Base-by-base conservation (phyloP, 1,140 invertebrate genomes). In the Megathymus violae region DNA sequence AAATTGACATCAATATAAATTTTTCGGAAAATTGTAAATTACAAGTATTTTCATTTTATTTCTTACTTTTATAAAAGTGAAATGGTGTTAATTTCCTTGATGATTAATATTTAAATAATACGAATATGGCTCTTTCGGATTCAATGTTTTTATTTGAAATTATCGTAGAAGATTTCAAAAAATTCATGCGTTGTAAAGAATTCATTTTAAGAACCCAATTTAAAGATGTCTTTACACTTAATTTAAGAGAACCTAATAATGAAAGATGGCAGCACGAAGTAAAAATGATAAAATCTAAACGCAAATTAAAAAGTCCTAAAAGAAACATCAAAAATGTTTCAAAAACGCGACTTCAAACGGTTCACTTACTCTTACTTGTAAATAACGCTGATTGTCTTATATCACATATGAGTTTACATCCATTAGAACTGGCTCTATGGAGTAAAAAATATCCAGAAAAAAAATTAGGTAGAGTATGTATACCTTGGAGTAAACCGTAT, bases 141-240 rank as follows among this genome's bases (percentile, higher is more conserved):
- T 84, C 84, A 71, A 78, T 80, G 71, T 87, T 88, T 76, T 78
- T 88, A 51, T 83, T 88, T 62, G 80, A 90, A 56, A 76, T 89
- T 36, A 47, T 63, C 3, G 51, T 88, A n/a, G 71, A 87, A 63
- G 64, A 81, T 47, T 48, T 87, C 14, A 71, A 66, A 46, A 78
- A 67, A 60, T 74, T 59, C 11, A 52, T 66, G 38, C 48, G 66
- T 40, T 73, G 51, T 48, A 78, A 74, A 43, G 62, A 82, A 31
- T 82, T 80, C 58, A 22, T 44, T 46, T 71, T 87, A 38, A 69
- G 36, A 64, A 70, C 69, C 40, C 47, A 80, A 56, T 89, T 87
- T 64, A 67, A 71, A 41, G 70, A 88, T 71, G 48, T 89, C 17
- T 88, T 91, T 59, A 64, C 73, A 17, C 31, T 85, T 16, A 44